Evolutionary conservation across 2,113 vertebrate genomes (phyloP), one percentile per base, ranked within the genome.

Genomic region (Coracopsis vasa): DNA sequence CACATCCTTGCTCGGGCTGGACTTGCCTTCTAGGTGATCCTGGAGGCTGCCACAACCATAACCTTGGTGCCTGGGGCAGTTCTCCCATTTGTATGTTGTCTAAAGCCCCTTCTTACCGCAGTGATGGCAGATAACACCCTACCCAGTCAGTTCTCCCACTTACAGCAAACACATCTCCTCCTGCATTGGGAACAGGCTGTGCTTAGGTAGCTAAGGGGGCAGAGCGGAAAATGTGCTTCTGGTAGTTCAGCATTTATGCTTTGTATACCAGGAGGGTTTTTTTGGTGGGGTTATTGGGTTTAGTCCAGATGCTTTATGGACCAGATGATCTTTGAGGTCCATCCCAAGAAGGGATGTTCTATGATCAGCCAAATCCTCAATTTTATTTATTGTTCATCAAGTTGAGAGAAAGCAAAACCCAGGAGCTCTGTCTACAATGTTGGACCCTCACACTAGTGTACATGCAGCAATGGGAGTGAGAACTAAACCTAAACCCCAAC

Each of bases 341-440:
- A 18, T 44, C 69, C n/a, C 45, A 88, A 29, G 20, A 31, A 16
- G 18, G 18, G 50, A 29, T 66, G 17, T 33, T 42, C 23, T 20
- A 35, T 4, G 7, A 65, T 45, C 23, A 73, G 39, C 21, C 35
- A 88, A 85, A 85, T 81, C 33, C 48, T 81, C 19, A 10, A 6
- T 58, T 89, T 29, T 16, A 29, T 27, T 60, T 11, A 28, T 50
- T 5, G 3, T 53, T n/a, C 9, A 18, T 14, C 12, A 11, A 64
- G 18, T 31, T 29, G 15, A 93, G 13, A 79, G 29, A 10, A 86
- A 53, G 3, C 5, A 14, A 64, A 83, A 12, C 1, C 3, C 31
- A 83, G n/a, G 16, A 1, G 2, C 11, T 67, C 33, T 6, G 5
- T 3, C 28, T 17, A 13, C 0, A 2, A 9, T 15, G 37, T 0